Evolutionary conservation across 1,140 invertebrate species (phyloP).

Genomic region (Teleogryllus occipitalis): DNA sequence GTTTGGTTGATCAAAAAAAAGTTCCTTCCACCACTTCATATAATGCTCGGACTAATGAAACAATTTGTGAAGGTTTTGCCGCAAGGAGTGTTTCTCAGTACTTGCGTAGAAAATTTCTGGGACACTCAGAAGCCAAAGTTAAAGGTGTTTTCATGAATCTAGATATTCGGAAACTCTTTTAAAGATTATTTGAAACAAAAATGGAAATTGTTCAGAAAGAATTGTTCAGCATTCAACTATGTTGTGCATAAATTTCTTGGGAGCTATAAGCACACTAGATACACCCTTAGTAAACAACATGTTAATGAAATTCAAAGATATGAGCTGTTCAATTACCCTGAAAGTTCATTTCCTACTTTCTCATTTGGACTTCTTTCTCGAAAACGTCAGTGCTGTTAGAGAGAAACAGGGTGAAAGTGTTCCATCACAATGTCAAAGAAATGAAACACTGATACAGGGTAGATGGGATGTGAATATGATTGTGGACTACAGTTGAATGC

Average conservation of each 20-base stretch:
- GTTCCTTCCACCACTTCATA: constrained; percentile 33
- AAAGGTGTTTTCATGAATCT: constrained; percentile 10
- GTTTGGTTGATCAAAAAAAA: constrained; percentile 26
- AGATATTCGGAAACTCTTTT: constrained; percentile 9
- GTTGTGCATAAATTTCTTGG: constrained; percentile 25
- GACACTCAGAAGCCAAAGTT: constrained; percentile 16
- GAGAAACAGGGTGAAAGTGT: constrained; percentile 36
- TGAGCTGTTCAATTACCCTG: not conserved
- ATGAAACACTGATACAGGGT: constrained; percentile 32
- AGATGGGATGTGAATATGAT: constrained; percentile 32
- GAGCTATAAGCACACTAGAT: constrained; percentile 23
- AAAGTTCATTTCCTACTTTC: constrained; percentile 35
- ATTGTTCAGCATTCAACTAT: not conserved
- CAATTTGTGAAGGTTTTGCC: constrained; percentile 33
- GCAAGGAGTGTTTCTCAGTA: constrained; percentile 26
- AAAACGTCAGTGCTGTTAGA: constrained; percentile 31
- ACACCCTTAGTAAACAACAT: not conserved
- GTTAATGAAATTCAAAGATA: too few relatives aligned
- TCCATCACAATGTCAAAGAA: constrained; percentile 32
- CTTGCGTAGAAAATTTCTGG: constrained; percentile 24
- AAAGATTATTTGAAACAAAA: not conserved
- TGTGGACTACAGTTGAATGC: constrained; percentile 33
- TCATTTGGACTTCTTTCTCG: constrained; percentile 35
- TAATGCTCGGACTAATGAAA: constrained; percentile 33
- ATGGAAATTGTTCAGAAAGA: not conserved